phyloP scores from a whole-genome alignment of 2,888 invertebrate genomes.

The Creontiades dilutus region DNA sequence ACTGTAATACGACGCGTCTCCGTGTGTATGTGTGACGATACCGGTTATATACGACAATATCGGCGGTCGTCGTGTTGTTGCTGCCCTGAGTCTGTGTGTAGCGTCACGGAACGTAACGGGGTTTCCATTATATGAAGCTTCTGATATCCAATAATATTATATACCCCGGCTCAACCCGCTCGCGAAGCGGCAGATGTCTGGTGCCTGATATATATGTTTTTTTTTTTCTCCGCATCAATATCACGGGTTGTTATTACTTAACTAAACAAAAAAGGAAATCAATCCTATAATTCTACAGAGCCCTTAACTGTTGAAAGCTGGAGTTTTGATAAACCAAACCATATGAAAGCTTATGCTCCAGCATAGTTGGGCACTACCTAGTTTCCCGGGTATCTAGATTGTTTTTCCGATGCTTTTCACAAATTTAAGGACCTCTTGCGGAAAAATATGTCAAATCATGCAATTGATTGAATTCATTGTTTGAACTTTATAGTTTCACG shows the following conservation, averaged over 20 bases:
- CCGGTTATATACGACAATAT: slow-evolving; percentile 34
- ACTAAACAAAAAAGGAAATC: not conserved
- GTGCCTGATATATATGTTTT: not conserved
- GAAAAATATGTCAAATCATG: too few species aligned
- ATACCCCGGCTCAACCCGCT: slow-evolving; percentile 25
- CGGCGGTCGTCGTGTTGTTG: not conserved
- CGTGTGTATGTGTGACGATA: not conserved
- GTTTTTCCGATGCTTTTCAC: too few species aligned
- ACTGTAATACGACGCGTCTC: not conserved
- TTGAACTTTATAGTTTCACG: too few species aligned
- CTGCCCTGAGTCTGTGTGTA: slow-evolving; percentile 16
- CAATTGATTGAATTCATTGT: too few species aligned
- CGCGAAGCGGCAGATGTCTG: not conserved
- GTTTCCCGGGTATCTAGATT: too few species aligned
- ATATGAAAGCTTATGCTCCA: too few species aligned
- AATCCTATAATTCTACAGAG: too few species aligned
- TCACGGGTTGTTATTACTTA: not conserved
- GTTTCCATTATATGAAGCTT: slow-evolving; percentile 28
- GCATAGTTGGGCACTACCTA: too few species aligned
- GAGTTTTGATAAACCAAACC: too few species aligned
- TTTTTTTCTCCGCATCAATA: not conserved
- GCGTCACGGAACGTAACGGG: slow-evolving; percentile 19
- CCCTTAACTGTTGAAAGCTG: too few species aligned
- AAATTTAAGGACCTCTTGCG: too few species aligned
- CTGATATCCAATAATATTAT: slow-evolving; percentile 34